A percentile compares a stretch with the other conserved stretches of the same genome.
Evolutionary conservation across 2,113 vertebrate genomes (phyloP).

Genomic region (Mesocricetus auratus): DNA sequence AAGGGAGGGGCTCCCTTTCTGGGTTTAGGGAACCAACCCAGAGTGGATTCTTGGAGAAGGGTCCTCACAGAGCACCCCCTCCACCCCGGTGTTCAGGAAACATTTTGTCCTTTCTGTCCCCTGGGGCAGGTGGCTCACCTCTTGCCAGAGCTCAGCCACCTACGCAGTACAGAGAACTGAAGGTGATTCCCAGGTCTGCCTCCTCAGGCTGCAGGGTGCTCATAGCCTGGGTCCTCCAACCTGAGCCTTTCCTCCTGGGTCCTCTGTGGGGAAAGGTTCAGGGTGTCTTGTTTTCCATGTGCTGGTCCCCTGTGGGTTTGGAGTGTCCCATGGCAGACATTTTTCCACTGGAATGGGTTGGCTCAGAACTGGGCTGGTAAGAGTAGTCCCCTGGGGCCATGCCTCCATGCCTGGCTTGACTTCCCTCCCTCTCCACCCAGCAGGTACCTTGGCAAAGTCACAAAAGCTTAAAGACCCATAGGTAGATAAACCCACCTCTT

Average conservation of each 20-base stretch:
- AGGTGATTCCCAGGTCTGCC: background rate
- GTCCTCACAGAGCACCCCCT: no score
- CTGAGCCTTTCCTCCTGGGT: no score
- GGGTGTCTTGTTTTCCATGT: background rate
- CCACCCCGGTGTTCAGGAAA: background rate
- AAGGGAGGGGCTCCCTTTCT: background rate
- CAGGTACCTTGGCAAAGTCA: background rate
- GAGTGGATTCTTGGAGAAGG: background rate
- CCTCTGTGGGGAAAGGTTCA: background rate
- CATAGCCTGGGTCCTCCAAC: background rate
- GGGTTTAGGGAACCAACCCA: background rate
- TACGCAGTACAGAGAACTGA: background rate
- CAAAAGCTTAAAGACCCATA: background rate
- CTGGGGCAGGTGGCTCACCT: background rate
- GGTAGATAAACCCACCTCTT: background rate
- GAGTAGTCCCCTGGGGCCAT: background rate
- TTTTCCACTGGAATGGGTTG: constrained; percentile 26
- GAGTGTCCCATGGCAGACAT: background rate
- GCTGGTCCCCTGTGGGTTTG: background rate
- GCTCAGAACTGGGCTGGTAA: background rate
- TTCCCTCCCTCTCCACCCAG: background rate
- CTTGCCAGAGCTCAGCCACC: background rate
- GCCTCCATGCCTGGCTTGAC: background rate
- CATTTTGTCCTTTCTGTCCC: background rate
- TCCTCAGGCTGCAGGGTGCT: background rate